Conservation (phyloP, 2,888 invertebrate species). For the Campoplex capitator region DNA sequence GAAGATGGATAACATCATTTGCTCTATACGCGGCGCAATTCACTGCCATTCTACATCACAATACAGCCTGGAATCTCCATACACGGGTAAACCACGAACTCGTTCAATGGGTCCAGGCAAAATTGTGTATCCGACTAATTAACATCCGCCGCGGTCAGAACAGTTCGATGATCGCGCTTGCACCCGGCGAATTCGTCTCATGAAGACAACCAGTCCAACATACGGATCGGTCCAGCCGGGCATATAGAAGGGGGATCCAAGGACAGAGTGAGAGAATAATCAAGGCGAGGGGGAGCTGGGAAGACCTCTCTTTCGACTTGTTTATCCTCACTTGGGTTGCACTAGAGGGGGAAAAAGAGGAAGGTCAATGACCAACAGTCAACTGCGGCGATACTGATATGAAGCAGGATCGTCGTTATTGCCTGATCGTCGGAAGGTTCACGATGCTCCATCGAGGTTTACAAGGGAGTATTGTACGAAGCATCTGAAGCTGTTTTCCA, state of each 20-base stretch:
- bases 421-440: constrained; percentile 34
- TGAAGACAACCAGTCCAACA: constrained; percentile 61
- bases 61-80: constrained; percentile 23
- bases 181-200: constrained; percentile 59
- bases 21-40: constrained; percentile 12
- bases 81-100: constrained; percentile 9
- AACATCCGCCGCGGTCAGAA: constrained; percentile 60
- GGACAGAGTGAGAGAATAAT: constrained; percentile 45
- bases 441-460: constrained; percentile 27
- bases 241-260: constrained; percentile 37
- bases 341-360: constrained; percentile 57
- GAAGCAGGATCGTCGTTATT: constrained; percentile 65
- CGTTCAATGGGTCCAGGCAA: constrained; percentile 31
- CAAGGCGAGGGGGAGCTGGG: constrained; percentile 46
- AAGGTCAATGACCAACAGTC: constrained; percentile 67
- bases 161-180: constrained; percentile 51
- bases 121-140: constrained; percentile 57
- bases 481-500: constrained; percentile 4
- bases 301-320: constrained; percentile 66
- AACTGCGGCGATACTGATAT: constrained; percentile 62
- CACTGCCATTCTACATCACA: constrained; percentile 12
- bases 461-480: constrained; percentile 1
- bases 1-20: constrained; percentile 52
- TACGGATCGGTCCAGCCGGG: constrained; percentile 48
- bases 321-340: constrained; percentile 55